Percentiles rank a stretch among this genome's conserved stretches.
These are phyloP conservation scores for Lytechinus variegatus DNA, from an alignment of 35 echinoderm and acorn worm genomes.

Conservation along the genomic window DNA sequence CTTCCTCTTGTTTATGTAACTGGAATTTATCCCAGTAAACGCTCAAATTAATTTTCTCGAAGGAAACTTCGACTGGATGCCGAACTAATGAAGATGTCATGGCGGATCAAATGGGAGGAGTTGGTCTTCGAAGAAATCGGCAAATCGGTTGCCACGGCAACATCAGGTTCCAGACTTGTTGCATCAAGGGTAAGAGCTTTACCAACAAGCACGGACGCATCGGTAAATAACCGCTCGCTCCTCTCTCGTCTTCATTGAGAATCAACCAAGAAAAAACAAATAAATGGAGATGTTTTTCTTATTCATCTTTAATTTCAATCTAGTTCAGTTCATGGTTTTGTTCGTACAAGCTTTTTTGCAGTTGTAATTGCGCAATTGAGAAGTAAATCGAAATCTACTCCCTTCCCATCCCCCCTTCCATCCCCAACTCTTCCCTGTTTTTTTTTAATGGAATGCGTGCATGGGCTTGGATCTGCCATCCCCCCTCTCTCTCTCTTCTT, in stretches of 20 bases:
- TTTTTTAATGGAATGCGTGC: too few relatives aligned
- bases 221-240: neutral
- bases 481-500: too few relatives aligned
- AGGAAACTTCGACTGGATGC: constrained; percentile 59
- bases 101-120: constrained; percentile 55
- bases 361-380: neutral
- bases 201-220: neutral
- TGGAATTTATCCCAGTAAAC: neutral
- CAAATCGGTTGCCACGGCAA: constrained; percentile 48
- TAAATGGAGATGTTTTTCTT: neutral
- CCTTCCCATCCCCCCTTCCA: neutral
- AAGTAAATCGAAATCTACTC: neutral
- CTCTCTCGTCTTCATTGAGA: neutral
- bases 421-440: neutral
- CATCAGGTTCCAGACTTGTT: constrained; percentile 19
- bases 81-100: constrained; percentile 56
- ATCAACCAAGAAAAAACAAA: neutral
- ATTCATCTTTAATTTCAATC: too few relatives aligned
- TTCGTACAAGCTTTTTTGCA: neutral
- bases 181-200: constrained; percentile 14
- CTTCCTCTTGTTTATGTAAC: neutral
- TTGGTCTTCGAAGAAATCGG: constrained; percentile 21
- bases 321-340: neutral
- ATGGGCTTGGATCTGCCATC: too few relatives aligned
- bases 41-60: neutral